Percentiles rank a stretch among this genome's conserved stretches.
Conservation (phyloP, 2,797 vertebrate genomes). For the Melopsittacus undulatus region DNA sequence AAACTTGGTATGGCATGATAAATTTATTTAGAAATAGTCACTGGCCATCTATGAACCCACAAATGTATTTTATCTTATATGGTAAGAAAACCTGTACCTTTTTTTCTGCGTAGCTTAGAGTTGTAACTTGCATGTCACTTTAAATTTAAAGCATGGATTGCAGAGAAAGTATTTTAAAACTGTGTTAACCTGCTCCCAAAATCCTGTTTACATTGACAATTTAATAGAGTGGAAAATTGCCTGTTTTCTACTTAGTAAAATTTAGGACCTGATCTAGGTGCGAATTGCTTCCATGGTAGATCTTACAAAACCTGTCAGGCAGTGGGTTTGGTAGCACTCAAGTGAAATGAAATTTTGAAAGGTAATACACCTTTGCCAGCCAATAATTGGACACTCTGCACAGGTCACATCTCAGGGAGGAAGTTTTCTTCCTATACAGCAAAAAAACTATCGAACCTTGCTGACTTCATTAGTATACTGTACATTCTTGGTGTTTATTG, state of each 20-base stretch:
- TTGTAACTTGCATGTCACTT: neutral
- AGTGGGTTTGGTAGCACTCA: neutral
- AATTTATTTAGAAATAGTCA: constrained; percentile 10
- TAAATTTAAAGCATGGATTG: neutral
- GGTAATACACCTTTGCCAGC: neutral
- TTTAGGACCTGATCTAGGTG: neutral
- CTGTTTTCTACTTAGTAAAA: constrained; percentile 8
- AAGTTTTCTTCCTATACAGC: neutral
- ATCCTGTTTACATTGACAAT: neutral
- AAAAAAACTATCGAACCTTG: neutral
- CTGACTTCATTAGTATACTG: constrained; percentile 13
- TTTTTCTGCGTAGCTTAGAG: neutral
- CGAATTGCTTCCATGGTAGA: neutral
- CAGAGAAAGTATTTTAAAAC: constrained; percentile 10
- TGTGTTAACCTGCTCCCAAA: neutral
- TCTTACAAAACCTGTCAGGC: neutral
- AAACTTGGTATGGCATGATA: neutral
- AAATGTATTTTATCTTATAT: neutral
- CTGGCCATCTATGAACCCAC: neutral
- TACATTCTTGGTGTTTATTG: neutral
- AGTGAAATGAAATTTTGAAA: constrained; percentile 19
- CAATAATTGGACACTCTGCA: constrained; percentile 13
- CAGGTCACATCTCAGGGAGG: neutral
- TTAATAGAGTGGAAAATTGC: neutral
- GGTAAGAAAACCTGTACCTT: neutral